Evolutionary conservation across 2,797 vertebrate species (phyloP).

Genomic region (Xiphorhynchus erythropygius): DNA sequence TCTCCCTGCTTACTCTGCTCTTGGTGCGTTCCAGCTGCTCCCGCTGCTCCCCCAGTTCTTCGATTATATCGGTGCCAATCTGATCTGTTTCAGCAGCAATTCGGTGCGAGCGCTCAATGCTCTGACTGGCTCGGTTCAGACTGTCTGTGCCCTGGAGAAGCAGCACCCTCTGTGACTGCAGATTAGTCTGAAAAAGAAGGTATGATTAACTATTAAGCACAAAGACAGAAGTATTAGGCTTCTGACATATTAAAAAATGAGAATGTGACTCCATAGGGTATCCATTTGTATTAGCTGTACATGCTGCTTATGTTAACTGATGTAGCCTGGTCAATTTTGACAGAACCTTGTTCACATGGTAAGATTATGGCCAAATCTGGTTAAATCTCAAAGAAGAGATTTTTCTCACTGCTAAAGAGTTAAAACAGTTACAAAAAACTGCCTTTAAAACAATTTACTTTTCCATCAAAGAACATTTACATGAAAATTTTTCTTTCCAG

Average conservation of each 20-base stretch:
- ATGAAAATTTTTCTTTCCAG: background rate
- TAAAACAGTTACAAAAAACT: background rate
- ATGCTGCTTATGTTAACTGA: background rate
- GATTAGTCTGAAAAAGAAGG: conserved; percentile 79
- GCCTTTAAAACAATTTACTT: background rate
- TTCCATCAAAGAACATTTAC: background rate
- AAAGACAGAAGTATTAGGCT: background rate
- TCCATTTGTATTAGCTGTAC: background rate
- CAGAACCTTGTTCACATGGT: background rate
- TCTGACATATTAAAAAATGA: background rate
- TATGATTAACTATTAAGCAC: background rate
- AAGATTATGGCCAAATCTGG: background rate
- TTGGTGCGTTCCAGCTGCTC: conserved; percentile 93
- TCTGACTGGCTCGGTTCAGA: conserved; percentile 87
- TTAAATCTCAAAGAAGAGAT: background rate
- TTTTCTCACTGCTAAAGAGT: background rate
- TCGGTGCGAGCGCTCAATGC: conserved; percentile 91
- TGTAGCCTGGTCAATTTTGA: background rate
- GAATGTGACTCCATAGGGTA: background rate
- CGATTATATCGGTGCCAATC: conserved; percentile 91
- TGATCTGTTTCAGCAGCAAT: conserved; percentile 91
- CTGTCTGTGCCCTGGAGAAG: conserved; percentile 91
- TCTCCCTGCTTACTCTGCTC: conserved; percentile 82
- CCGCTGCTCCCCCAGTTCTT: conserved; percentile 93
- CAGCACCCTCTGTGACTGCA: conserved; percentile 88